Conservation (phyloP, 1,140 invertebrate genomes). For the Coptotermes formosanus region DNA sequence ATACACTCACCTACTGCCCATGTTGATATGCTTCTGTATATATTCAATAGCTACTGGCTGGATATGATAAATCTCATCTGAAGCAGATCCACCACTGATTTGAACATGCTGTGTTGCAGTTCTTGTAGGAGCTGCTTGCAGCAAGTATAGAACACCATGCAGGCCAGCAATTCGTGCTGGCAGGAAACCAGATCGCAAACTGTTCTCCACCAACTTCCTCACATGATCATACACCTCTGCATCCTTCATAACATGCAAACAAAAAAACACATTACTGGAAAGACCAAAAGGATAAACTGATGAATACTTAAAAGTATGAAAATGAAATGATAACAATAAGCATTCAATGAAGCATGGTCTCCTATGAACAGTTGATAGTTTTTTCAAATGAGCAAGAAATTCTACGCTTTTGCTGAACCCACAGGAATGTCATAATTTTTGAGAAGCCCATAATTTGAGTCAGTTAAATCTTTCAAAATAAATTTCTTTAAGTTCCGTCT, state of each 20-base stretch:
- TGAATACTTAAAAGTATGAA: constrained; percentile 20
- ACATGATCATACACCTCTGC: constrained; percentile 60
- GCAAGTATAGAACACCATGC: constrained; percentile 73
- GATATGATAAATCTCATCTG: constrained; percentile 41
- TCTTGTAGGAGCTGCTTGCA: constrained; percentile 53
- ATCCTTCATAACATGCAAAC: constrained; percentile 45
- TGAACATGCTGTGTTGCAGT: not conserved
- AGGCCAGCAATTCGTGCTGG: constrained; percentile 66
- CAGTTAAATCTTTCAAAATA: too few relatives aligned
- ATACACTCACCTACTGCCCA: not conserved
- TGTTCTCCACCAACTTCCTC: constrained; percentile 60
- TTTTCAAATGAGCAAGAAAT: not conserved
- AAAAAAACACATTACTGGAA: constrained; percentile 6
- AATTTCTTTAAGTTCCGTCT: too few relatives aligned
- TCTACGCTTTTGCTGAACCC: too few relatives aligned
- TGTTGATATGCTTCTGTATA: constrained; percentile 60
- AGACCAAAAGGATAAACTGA: not conserved
- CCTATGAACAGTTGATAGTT: not conserved
- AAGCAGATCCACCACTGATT: not conserved
- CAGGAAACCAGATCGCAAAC: constrained; percentile 64
- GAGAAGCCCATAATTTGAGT: too few relatives aligned
- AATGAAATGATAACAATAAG: constrained; percentile 20
- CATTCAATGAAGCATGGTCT: not conserved
- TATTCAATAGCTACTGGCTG: constrained; percentile 67
- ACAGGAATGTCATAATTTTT: too few relatives aligned